Percentiles rank a stretch among this genome's conserved stretches.
phyloP scores from a whole-genome alignment of 2,888 invertebrate species.

The Dilophus febrilis region DNA sequence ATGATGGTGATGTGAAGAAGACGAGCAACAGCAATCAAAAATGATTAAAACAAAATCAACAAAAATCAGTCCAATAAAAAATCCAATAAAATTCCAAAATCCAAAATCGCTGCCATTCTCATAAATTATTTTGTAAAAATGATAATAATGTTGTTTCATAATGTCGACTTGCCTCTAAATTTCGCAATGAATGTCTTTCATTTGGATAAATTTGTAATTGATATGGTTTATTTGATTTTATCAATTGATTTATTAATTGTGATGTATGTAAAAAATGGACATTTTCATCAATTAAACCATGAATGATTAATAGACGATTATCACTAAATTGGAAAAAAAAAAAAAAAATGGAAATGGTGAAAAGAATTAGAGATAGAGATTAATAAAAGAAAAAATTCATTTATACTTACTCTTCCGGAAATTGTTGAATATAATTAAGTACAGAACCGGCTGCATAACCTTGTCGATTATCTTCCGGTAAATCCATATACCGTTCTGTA shows the following conservation, averaged over 20 bases:
- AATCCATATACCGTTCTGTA: slow-evolving; percentile 93
- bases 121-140: slow-evolving; percentile 72
- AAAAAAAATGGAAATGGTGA: background rate
- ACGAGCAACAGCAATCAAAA: no score
- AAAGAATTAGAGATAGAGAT: background rate
- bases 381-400: background rate
- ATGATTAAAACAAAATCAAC: no score
- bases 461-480: slow-evolving; percentile 53
- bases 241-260: slow-evolving; percentile 72
- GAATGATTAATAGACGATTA: slow-evolving; percentile 82
- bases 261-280: slow-evolving; percentile 97
- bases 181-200: slow-evolving; percentile 88
- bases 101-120: no score
- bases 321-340: slow-evolving; percentile 32
- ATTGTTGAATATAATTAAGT: slow-evolving; percentile 63
- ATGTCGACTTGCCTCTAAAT: slow-evolving; percentile 87
- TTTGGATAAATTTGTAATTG: slow-evolving; percentile 89
- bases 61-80: no score
- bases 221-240: slow-evolving; percentile 92
- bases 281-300: slow-evolving; percentile 96
- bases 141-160: slow-evolving; percentile 88
- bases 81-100: no score
- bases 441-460: slow-evolving; percentile 79
- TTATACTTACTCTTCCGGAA: slow-evolving; percentile 82
- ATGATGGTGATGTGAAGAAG: no score